Evolutionary conservation across 2,113 vertebrate species (phyloP).

Genomic region (Cavia porcellus): DNA sequence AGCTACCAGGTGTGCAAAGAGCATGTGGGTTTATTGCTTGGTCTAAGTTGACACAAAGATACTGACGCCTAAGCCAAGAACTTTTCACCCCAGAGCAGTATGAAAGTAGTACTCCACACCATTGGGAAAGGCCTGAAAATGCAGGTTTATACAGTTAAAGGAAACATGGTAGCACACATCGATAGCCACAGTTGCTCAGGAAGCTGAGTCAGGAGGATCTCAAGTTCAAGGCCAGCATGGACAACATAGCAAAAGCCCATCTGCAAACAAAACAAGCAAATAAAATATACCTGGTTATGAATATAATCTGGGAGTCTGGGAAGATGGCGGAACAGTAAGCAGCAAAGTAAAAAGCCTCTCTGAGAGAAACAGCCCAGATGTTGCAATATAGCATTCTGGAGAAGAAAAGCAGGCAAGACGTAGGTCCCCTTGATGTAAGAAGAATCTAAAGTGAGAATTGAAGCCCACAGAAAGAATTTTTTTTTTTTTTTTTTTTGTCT

Average conservation of each 20-base stretch:
- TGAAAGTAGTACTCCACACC: constrained; percentile 67
- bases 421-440: too few species aligned
- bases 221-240: not conserved
- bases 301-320: not conserved
- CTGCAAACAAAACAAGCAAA: not conserved
- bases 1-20: not conserved
- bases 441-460: too few species aligned
- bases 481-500: too few species aligned
- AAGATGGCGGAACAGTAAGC: too few species aligned
- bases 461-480: too few species aligned
- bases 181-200: not conserved
- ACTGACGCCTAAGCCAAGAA: constrained; percentile 69
- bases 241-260: not conserved
- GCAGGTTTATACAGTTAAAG: not conserved
- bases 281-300: not conserved
- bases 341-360: too few species aligned
- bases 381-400: too few species aligned
- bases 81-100: constrained; percentile 63
- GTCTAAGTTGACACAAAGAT: constrained; percentile 62
- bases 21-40: constrained; percentile 44
- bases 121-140: constrained; percentile 69
- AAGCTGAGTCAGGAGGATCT: not conserved
- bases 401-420: too few species aligned
- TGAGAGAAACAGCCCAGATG: too few species aligned
- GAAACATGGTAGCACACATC: not conserved